These are phyloP conservation scores for Dolichomitus sp. DNA, from an alignment of 2,888 invertebrate genomes.

Conservation along the genomic window DNA sequence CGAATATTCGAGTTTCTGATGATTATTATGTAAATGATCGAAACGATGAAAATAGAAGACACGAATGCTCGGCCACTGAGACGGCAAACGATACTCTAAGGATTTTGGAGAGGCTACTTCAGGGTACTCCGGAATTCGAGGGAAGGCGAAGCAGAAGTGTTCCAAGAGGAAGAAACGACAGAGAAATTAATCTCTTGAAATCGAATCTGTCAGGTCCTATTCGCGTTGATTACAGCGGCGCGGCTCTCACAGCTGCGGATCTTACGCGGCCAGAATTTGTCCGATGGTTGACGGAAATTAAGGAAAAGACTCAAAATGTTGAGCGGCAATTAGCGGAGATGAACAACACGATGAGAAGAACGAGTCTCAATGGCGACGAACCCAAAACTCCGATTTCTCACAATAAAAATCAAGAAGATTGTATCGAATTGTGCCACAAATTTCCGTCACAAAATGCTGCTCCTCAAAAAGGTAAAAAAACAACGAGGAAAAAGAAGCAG, in stretches of 20 bases:
- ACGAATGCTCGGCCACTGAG: neutral
- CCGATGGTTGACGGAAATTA: conserved; percentile 71
- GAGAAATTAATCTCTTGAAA: neutral
- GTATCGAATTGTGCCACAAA: neutral
- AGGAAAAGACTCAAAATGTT: conserved; percentile 68
- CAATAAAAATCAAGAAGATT: neutral
- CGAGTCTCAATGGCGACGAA: conserved; percentile 14
- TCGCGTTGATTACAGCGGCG: conserved; percentile 52
- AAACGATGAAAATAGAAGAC: neutral
- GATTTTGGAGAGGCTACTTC: conserved; percentile 30
- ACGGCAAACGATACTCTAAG: conserved; percentile 1
- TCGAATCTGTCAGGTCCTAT: conserved; percentile 57
- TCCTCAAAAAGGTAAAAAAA: conserved; percentile 6
- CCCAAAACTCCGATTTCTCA: neutral
- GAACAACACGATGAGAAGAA: conserved; percentile 65
- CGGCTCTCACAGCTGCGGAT: conserved; percentile 55
- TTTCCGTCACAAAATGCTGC: neutral
- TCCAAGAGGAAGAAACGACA: conserved; percentile 18
- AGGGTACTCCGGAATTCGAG: neutral
- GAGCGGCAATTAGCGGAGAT: conserved; percentile 68
- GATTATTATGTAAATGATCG: neutral
- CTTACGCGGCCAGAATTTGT: conserved; percentile 68
- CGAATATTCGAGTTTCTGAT: conserved; percentile 20
- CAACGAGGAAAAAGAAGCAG: conserved; percentile 27
- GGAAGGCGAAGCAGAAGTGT: conserved; percentile 47